A percentile compares a stretch with the other conserved stretches of the same genome.
These are phyloP conservation scores for Tarsius wallacei DNA, from an alignment of 2,797 vertebrate species.

Conservation along the genomic window DNA sequence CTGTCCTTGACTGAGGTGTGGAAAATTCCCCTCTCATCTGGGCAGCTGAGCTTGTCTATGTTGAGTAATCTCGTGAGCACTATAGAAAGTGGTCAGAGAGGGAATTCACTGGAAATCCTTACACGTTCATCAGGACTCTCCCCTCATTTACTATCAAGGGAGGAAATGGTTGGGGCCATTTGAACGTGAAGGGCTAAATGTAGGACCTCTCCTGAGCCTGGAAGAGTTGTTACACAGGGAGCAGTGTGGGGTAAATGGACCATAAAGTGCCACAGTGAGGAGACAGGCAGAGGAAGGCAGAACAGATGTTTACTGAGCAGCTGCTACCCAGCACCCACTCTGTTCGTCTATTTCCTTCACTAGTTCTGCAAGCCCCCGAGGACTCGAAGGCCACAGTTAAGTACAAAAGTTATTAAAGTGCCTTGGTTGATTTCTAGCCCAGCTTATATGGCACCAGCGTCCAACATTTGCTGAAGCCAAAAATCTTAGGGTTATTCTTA, in stretches of 20 bases:
- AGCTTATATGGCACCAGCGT: background rate
- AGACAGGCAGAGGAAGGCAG: background rate
- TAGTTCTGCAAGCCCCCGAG: background rate
- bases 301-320: background rate
- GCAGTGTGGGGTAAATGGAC: background rate
- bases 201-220: background rate
- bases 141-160: background rate
- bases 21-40: constrained; percentile 22
- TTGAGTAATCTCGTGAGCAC: background rate
- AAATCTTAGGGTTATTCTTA: background rate
- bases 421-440: background rate
- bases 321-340: background rate
- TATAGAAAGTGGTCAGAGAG: background rate
- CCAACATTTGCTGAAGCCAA: background rate
- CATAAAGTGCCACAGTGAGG: background rate
- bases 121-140: background rate
- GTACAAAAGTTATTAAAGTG: background rate
- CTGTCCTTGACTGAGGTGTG: background rate
- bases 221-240: background rate
- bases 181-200: background rate
- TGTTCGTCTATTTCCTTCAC: background rate
- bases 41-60: background rate
- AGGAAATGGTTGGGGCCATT: background rate
- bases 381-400: background rate
- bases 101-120: background rate